A percentile compares a stretch with the other conserved stretches of the same genome.
Evolutionary conservation across 2,113 vertebrate genomes (phyloP).

Genomic region (Podiceps cristatus): DNA sequence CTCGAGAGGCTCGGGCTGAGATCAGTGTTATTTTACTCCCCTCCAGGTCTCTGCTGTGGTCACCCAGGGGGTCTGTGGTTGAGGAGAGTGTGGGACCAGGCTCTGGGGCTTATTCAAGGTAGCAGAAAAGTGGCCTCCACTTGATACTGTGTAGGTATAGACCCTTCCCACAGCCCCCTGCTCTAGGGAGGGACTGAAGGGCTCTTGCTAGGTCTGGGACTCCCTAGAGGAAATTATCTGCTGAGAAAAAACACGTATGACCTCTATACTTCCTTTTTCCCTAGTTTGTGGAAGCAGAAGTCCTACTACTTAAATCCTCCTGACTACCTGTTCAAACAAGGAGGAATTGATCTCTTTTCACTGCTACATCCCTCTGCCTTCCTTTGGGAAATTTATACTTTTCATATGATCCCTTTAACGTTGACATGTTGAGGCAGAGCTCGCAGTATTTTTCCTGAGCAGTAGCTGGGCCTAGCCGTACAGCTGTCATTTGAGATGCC

Average conservation of each 20-base stretch:
- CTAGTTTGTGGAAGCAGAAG: not conserved
- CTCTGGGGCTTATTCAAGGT: not conserved
- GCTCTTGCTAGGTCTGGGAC: not conserved
- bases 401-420: accelerated
- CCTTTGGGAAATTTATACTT: not conserved
- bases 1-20: accelerated
- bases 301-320: not conserved
- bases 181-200: not conserved
- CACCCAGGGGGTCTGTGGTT: accelerated
- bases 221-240: not conserved
- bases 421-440: not conserved
- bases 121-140: not conserved
- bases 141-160: not conserved
- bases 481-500: not conserved
- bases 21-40: not conserved
- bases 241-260: not conserved
- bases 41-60: not conserved
- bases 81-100: accelerated
- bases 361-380: not conserved
- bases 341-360: not conserved
- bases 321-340: not conserved
- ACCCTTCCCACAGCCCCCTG: not conserved
- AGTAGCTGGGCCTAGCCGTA: not conserved
- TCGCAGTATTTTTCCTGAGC: not conserved
- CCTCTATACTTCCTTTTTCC: not conserved